Evolutionary conservation across 1,140 invertebrate species (phyloP).

Genomic region (Zaprionus capensis): DNA sequence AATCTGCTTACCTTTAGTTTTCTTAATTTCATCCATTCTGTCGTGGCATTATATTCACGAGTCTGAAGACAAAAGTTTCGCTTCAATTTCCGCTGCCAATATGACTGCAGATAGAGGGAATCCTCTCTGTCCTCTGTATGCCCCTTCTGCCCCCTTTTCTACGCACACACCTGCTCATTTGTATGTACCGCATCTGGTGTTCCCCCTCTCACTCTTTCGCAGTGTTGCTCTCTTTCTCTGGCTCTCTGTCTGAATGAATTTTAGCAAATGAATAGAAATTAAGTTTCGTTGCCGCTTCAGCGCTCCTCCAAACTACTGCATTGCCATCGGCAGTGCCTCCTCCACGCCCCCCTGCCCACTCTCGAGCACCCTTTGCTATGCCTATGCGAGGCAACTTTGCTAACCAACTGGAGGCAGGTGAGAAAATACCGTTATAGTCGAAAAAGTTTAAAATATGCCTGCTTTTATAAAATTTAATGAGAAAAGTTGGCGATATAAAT

Average conservation of each 20-base stretch:
- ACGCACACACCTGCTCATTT: slow-evolving; percentile 32
- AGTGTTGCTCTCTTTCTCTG: slow-evolving; percentile 6
- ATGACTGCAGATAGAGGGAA: slow-evolving; percentile 55
- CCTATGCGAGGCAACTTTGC: slow-evolving; percentile 3
- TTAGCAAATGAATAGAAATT: slow-evolving; percentile 82
- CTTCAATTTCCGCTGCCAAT: slow-evolving; percentile 80
- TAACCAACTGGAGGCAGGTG: slow-evolving; percentile 49
- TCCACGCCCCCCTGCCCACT: background rate
- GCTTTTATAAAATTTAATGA: slow-evolving; percentile 83
- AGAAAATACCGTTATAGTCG: slow-evolving; percentile 79
- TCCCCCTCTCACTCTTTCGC: slow-evolving; percentile 21
- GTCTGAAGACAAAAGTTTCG: slow-evolving; percentile 78
- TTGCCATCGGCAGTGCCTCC: slow-evolving; percentile 36
- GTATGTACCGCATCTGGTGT: slow-evolving; percentile 12
- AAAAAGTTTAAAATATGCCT: slow-evolving; percentile 83
- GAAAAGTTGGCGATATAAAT: slow-evolving; percentile 82
- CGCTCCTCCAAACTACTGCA: slow-evolving; percentile 70
- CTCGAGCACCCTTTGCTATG: background rate
- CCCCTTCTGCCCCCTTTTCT: background rate
- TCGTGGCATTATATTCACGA: slow-evolving; percentile 76
- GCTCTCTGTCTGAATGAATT: slow-evolving; percentile 58
- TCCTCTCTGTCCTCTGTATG: background rate
- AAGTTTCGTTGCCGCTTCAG: slow-evolving; percentile 78
- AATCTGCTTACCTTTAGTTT: slow-evolving; percentile 82
- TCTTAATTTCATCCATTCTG: slow-evolving; percentile 80